Base-by-base conservation (phyloP, 2,888 invertebrate genomes). In the Dasypogon diadema region DNA sequence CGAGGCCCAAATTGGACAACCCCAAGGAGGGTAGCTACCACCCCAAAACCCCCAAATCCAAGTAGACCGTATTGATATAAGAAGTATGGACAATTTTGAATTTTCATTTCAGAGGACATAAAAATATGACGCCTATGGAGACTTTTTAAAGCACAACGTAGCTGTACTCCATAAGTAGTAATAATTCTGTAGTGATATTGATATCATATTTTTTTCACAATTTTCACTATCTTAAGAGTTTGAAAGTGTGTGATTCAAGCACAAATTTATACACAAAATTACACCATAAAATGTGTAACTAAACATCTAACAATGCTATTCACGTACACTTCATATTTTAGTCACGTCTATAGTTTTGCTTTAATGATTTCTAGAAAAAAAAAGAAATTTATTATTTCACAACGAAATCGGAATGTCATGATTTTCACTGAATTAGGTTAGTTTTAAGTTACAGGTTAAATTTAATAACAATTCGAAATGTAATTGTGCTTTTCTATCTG, bases 371-470 rank as follows among this genome's bases (percentile, higher is more conserved):
- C 16, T 24, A 37, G 60, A 30, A 37, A 60, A 37, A n/a, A 42
- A 12, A 42, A 42, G n/a, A 42, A 1, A 1, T 24, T 46, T 22
- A 37, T 65, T 46, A 24, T 10, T 65, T 65, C 48, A 14, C 46
- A 24, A 48, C n/a, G 24, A 26, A 65, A 46, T 48, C 37, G 24
- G 42, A 37, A 6, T 24, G 4, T 21, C 6, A 18, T 51, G 4
- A 12, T 48, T 14, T 12, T 48, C 12, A 51, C 21, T 51, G 51
- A 8, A 12, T 70, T 70, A 70, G 70, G 34, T 70, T 70, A 70
- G 51, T 54, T 70, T 70, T 51, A 70, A 70, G 54, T 70, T 68
- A 48, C 16, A 68, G 30, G 10, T 51, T 51, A 54, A 42, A 65
- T 42, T 65, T 46, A 65, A 24, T 65, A 24, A 24, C 37, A 24